Base-by-base conservation (phyloP, 64 coral and sea anemone species). In the Catalaphyllia jardinei region DNA sequence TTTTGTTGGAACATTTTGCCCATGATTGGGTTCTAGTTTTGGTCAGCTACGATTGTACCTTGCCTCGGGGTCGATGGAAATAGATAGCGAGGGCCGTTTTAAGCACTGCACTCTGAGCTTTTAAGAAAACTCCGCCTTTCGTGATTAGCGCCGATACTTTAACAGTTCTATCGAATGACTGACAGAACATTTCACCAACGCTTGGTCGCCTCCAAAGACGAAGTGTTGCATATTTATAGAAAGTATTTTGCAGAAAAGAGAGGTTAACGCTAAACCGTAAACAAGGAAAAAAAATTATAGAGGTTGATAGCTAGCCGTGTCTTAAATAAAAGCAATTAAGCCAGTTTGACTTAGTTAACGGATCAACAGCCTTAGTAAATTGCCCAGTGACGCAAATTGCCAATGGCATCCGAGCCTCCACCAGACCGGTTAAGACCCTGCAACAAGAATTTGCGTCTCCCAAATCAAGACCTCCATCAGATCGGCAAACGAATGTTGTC, bases 281-380 rank as follows among this genome's bases (percentile, higher is more conserved):
- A 57, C 54, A 57, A 57, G 11, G 2, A 15, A 57, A 1, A 12
- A 57, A 12, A 15, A 57, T 57, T 12, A 16, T 16, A 57, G 10
- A 57, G 54, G 1, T 57, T 57, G 54, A 57, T 11, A 57, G 50
- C 15, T 11, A 57, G 50, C 15, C 25, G 46, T 78, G 76, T 78
- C 25, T 78, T 46, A 4, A 78, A 78, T 78, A 24, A 78, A 78
- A 78, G 27, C 52, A 79, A 79, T 78, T 55, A 78, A 51, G 19
- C 20, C 12, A 27, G 76, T 78, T 55, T 78, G 42, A n/a, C 20
- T 15, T 38, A 13, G 20, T 82, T 33, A 62, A 62, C 55, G 55
- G 17, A 62, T 82, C 79, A 82, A 30, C 16, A 22, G 17, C 57
- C 4, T 62, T 33, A 28, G 4, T 82, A 19, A 20, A 35, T 7